Evolutionary conservation across 2,113 vertebrate species (phyloP), one percentile per base, ranked within the genome.

Genomic region (Brachyhypopomus gauderio): DNA sequence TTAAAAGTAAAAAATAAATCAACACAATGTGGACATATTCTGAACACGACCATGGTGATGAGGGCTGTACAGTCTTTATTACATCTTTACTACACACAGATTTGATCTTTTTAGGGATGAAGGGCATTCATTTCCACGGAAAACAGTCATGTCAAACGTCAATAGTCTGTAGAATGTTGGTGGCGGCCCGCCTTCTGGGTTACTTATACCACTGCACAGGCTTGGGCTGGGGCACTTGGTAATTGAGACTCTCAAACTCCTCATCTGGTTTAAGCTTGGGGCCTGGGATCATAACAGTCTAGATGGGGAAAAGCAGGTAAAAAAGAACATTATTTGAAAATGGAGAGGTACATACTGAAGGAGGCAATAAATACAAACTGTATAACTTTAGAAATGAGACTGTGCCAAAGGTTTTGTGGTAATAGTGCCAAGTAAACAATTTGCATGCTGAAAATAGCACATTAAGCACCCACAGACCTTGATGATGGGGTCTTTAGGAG

Each of bases 271-370:
- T 88, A 78, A 93, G 86, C 19, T 88, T 63, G 0, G 96, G 96
- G 25, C 94, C 95, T 20, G 96, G 95, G 78, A 98, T 94, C 93
- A 96, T 85, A 71, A 98, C 85, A 0, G 97, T 99, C 98, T 99
- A 92, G 19, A 92, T 90, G 7, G 30, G 56, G 5, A 76, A 30
- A n/a, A 59, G 11, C 2, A 76, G 9, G 16, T 36, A 27, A 2
- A 62, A 9, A 60, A 58, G 56, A 1, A 8, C 2, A 60, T 3
- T 2, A 60, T 20, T 6, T 20, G 58, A 22, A 12, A 52, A 52
- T 52, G 45, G 45, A 52, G 45, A 52, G 45, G 12, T 14, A 52
- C 12, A 41, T 41, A 41, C 9, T 41, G 9, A 52, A 52, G 5
- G 45, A 52, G 45, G 45, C 12, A 52, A 52, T 14, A 52, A 7